These are phyloP conservation scores for Centropus bengalensis DNA, from an alignment of 2,113 vertebrate genomes.

Conservation along the genomic window DNA sequence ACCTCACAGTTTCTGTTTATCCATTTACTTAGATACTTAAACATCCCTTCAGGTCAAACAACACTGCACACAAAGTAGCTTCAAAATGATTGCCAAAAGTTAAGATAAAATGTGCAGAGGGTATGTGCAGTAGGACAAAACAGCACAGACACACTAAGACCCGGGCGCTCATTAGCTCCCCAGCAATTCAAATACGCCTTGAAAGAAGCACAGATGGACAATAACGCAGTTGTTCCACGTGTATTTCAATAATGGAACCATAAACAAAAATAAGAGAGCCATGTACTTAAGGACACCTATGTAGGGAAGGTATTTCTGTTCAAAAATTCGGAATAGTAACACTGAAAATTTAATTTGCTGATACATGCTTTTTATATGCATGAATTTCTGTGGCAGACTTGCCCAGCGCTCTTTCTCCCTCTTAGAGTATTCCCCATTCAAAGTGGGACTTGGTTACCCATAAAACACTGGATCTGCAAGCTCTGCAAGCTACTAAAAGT, in stretches of 20 bases:
- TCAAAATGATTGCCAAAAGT: not conserved
- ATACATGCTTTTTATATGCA: not conserved
- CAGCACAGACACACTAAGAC: not conserved
- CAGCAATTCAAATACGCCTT: not conserved
- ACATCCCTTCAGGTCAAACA: not conserved
- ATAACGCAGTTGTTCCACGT: not conserved
- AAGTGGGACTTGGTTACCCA: not conserved
- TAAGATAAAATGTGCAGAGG: not conserved
- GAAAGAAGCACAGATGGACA: not conserved
- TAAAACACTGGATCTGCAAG: not conserved
- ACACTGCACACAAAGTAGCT: not conserved
- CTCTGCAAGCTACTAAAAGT: not conserved
- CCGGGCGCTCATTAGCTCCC: not conserved
- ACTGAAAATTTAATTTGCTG: not conserved
- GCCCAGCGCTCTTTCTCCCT: not conserved
- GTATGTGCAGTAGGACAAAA: not conserved
- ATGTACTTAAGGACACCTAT: not conserved
- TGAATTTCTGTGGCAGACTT: not conserved
- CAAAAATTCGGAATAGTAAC: not conserved
- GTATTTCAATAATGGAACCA: not conserved
- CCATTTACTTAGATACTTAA: not conserved
- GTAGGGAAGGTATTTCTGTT: not conserved
- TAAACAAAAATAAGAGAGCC: not conserved
- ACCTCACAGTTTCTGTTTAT: not conserved
- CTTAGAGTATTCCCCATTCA: not conserved